Evolutionary conservation across 1,140 invertebrate species (phyloP).

Genomic region (Antheraea pernyi): DNA sequence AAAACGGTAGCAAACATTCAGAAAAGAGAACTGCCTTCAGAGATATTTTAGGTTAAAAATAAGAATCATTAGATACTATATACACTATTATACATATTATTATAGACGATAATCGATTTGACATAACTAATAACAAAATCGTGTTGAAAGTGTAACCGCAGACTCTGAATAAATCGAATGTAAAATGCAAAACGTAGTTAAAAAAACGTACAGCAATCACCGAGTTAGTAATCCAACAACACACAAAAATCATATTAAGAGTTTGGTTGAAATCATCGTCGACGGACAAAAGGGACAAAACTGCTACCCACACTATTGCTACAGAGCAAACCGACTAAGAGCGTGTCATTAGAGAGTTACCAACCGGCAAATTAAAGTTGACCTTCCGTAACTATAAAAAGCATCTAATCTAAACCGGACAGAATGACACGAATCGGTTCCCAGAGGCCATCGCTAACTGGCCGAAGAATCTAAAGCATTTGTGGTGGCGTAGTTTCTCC

Average conservation of each 20-base stretch:
- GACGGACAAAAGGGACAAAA: constrained; percentile 63
- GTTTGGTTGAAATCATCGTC: constrained; percentile 54
- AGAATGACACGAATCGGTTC: constrained; percentile 33
- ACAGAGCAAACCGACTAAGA: constrained; percentile 36
- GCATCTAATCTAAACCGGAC: constrained; percentile 8
- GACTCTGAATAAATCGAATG: not conserved
- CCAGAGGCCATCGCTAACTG: constrained; percentile 46
- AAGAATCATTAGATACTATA: no score
- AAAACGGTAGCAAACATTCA: no score
- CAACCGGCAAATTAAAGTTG: constrained; percentile 39
- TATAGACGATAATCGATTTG: not conserved
- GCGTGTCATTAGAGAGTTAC: constrained; percentile 50
- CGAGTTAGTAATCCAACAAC: constrained; percentile 34
- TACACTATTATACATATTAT: not conserved
- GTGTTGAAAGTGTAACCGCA: not conserved
- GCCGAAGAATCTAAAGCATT: constrained; percentile 57
- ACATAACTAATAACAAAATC: constrained; percentile 1
- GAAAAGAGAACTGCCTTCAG: no score
- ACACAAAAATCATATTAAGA: constrained; percentile 47
- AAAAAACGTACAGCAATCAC: constrained; percentile 1
- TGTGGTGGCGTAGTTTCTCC: constrained; percentile 71
- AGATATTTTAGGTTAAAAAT: no score
- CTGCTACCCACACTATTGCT: constrained; percentile 52
- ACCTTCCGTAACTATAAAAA: constrained; percentile 33
- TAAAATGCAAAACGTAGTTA: not conserved